These are phyloP conservation scores for Ianthella basta DNA, from an alignment of 37 sponge, comb jelly and placozoan genomes.

Conservation along the genomic window DNA sequence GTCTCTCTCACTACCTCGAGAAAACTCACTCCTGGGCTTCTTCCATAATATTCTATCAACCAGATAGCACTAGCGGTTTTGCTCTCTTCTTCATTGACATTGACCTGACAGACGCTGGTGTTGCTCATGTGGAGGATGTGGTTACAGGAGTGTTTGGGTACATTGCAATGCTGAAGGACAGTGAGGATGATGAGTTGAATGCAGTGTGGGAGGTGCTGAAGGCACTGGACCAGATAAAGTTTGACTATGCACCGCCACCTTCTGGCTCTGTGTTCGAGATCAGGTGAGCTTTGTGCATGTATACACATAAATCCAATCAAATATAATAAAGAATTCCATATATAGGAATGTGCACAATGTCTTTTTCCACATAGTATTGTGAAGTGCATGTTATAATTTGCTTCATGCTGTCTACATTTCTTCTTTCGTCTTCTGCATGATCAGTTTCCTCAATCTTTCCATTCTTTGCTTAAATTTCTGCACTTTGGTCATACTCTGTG, in stretches of 20 bases:
- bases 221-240: slow-evolving; percentile 2
- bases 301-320: too few relatives aligned
- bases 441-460: too few relatives aligned
- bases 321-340: too few relatives aligned
- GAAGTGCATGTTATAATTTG: too few relatives aligned
- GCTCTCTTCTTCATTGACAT: slow-evolving; percentile 40
- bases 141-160: slow-evolving; percentile 42
- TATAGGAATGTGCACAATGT: too few relatives aligned
- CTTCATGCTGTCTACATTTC: too few relatives aligned
- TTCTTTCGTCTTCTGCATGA: too few relatives aligned
- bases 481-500: too few relatives aligned
- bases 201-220: slow-evolving; percentile 34
- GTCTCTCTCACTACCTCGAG: slow-evolving; percentile 31
- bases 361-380: too few relatives aligned
- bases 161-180: slow-evolving; percentile 8
- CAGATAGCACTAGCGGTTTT: slow-evolving; percentile 38
- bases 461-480: too few relatives aligned
- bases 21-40: slow-evolving; percentile 15
- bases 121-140: slow-evolving; percentile 42
- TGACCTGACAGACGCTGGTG: slow-evolving; percentile 45
- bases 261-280: too few relatives aligned
- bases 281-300: too few relatives aligned
- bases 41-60: slow-evolving; percentile 30
- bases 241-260: slow-evolving; percentile 36
- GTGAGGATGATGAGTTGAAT: not conserved